phyloP scores from a whole-genome alignment of 2,797 vertebrate genomes.

The Jordanella pulchra region DNA sequence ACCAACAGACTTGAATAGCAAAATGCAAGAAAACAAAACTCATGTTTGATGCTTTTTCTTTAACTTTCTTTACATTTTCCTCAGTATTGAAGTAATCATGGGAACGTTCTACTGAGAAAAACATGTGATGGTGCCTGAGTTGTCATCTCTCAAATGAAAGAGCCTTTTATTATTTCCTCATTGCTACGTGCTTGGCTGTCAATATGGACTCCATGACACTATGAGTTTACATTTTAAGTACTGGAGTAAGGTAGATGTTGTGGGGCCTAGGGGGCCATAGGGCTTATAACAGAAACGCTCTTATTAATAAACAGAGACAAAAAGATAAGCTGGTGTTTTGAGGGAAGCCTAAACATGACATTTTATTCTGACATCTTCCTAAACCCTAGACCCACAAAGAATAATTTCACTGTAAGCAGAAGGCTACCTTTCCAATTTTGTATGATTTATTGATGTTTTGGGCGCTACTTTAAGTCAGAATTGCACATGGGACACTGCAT shows the following conservation, averaged over 20 bases:
- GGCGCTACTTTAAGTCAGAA: slow-evolving; percentile 70
- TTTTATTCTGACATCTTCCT: slow-evolving; percentile 30
- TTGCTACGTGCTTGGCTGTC: slow-evolving; percentile 56
- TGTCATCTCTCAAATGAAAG: slow-evolving; percentile 69
- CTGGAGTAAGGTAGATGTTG: not conserved
- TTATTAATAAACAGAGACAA: slow-evolving; percentile 47
- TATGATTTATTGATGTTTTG: slow-evolving; percentile 58
- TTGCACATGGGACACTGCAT: slow-evolving; percentile 50
- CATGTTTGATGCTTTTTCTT: slow-evolving; percentile 32
- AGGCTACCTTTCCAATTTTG: slow-evolving; percentile 33
- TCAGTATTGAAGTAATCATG: slow-evolving; percentile 67
- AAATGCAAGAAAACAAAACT: too few relatives aligned
- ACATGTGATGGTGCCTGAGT: slow-evolving; percentile 59
- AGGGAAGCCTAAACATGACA: slow-evolving; percentile 41
- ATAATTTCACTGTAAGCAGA: slow-evolving; percentile 23
- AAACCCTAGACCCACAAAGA: slow-evolving; percentile 13
- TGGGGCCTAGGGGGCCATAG: not conserved
- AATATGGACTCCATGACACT: slow-evolving; percentile 66
- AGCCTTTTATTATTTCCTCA: slow-evolving; percentile 67
- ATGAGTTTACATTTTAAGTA: slow-evolving; percentile 70
- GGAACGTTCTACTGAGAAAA: slow-evolving; percentile 54
- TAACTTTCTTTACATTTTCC: slow-evolving; percentile 19
- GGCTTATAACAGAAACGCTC: slow-evolving; percentile 63
- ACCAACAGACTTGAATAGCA: too few relatives aligned
- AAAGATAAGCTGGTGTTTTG: slow-evolving; percentile 48